Evolutionary conservation across 2,113 vertebrate species (phyloP).

Genomic region (Nothoprocta perdicaria): DNA sequence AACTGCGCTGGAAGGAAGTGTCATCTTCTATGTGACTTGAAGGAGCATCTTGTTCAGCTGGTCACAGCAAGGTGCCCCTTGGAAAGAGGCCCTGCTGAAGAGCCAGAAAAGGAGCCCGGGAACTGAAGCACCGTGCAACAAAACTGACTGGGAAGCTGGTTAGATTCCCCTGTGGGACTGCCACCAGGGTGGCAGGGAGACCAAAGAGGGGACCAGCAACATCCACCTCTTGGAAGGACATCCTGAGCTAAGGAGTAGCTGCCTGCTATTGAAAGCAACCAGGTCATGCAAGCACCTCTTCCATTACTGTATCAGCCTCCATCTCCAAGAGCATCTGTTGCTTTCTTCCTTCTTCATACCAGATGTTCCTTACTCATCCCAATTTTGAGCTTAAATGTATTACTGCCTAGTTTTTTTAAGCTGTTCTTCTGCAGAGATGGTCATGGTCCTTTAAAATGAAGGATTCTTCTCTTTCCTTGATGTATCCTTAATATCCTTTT

Average conservation of each 20-base stretch:
- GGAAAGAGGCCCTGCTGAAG: background rate
- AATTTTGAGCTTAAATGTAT: background rate
- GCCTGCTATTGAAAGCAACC: background rate
- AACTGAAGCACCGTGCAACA: background rate
- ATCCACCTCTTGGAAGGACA: background rate
- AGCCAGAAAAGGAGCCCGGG: background rate
- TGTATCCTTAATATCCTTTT: background rate
- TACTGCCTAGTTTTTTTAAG: background rate
- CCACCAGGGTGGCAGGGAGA: background rate
- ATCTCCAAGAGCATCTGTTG: background rate
- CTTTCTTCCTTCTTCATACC: background rate
- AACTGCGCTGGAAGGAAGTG: accelerated
- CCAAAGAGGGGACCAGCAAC: background rate
- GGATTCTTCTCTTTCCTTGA: background rate
- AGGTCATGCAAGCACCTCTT: background rate
- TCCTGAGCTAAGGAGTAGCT: background rate
- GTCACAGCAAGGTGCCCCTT: accelerated
- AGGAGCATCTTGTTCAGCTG: background rate
- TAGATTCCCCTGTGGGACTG: too few relatives aligned
- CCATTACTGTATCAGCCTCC: background rate
- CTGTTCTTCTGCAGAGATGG: background rate
- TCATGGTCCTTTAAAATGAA: background rate
- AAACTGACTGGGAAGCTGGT: background rate
- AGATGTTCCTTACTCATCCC: background rate
- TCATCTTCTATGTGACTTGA: background rate